Evolutionary conservation across 2,113 vertebrate species (phyloP), one percentile per base, ranked within the genome.

Genomic region (Muscicapa adusta): DNA sequence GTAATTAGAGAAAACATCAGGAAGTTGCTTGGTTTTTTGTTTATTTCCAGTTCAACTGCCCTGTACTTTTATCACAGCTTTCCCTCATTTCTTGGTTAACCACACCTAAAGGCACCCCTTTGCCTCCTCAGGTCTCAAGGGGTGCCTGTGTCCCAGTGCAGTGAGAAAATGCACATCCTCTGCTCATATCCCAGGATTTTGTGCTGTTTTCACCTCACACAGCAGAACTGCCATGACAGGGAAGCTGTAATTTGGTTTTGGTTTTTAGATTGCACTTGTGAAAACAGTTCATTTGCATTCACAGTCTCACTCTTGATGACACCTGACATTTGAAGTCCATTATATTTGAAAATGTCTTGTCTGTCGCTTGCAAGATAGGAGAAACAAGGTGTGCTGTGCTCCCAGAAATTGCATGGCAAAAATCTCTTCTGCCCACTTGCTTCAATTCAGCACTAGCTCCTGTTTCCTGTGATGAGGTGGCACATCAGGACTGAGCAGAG

Each of bases 221-320:
- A 1, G 53, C 68, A 93, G 47, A 89, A 20, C 50, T 42, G 18
- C 42, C 45, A 26, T 63, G 84, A 47, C 29, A 91, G 16, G 24
- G 56, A 75, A 73, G 29, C 33, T 88, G 38, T 75, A 53, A 82
- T 85, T 91, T 85, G 62, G 13, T 58, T 87, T 91, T 45, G 38
- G 42, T 68, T 54, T 95, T 89, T 93, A 70, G 80, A 82, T 54
- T 68, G 40, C 65, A 57, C 23, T 74, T 94, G 82, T 40, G 42
- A 76, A 76, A 95, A 78, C 51, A 70, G 24, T 47, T 85, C 9
- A 62, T 94, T 91, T 94, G 29, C 78, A 92, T 88, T 87, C 60
- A 54, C 42, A 82, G 48, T 65, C 81, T 92, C 85, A 89, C 58
- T 36, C 58, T 76, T 88, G 62, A 70, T 81, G 88, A 56, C 73